A percentile compares a stretch with the other conserved stretches of the same genome.
These are phyloP conservation scores for Cariama cristata DNA, from an alignment of 2,113 vertebrate species.

Conservation along the genomic window DNA sequence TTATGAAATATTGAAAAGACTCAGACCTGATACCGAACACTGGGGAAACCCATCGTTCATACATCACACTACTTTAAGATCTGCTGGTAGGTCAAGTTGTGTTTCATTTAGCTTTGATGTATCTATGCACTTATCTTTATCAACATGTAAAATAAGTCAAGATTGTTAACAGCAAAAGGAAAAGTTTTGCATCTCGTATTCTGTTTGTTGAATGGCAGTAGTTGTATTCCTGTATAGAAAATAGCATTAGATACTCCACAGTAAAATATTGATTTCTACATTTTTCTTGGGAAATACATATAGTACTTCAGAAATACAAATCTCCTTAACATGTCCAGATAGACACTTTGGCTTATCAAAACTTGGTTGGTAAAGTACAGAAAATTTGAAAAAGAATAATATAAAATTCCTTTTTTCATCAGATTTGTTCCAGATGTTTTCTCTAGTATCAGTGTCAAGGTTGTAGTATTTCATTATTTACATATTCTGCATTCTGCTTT, in stretches of 20 bases:
- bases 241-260: not conserved
- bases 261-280: not conserved
- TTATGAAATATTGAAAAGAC: not conserved
- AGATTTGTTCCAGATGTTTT: not conserved
- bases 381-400: not conserved
- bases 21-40: rapidly evolving
- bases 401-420: not conserved
- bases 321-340: not conserved
- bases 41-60: not conserved
- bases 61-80: not conserved
- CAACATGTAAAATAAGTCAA: not conserved
- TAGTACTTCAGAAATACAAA: not conserved
- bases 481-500: not conserved
- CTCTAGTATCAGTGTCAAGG: not conserved
- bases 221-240: not conserved
- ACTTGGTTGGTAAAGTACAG: not conserved
- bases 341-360: not conserved
- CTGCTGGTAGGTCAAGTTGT: not conserved
- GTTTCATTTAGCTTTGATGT: not conserved
- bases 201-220: not conserved
- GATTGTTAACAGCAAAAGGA: not conserved
- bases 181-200: not conserved
- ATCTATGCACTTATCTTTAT: not conserved
- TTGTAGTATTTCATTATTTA: not conserved
- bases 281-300: not conserved